A percentile compares a stretch with the other conserved stretches of the same genome.
These are phyloP conservation scores for Sebastes fasciatus DNA, from an alignment of 2,113 vertebrate species.

Conservation along the genomic window DNA sequence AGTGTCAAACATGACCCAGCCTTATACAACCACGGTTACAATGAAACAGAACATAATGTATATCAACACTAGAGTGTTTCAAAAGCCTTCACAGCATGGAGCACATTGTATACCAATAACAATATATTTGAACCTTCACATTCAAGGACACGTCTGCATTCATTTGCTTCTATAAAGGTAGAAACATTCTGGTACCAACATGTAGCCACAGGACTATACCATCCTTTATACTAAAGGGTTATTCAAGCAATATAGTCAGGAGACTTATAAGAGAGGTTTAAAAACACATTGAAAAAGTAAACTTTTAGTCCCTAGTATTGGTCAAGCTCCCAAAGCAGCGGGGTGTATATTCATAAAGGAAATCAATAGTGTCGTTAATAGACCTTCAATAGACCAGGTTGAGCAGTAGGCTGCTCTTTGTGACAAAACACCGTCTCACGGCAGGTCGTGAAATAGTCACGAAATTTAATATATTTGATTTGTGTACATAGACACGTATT, in stretches of 20 bases:
- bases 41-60: neutral
- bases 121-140: neutral
- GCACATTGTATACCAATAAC: neutral
- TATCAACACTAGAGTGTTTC: neutral
- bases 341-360: neutral
- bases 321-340: too few species aligned
- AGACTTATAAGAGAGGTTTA: too few species aligned
- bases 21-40: neutral
- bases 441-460: too few species aligned
- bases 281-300: too few species aligned
- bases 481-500: too few species aligned
- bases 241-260: neutral
- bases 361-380: neutral
- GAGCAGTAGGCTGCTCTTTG: neutral
- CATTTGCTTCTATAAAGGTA: neutral
- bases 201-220: neutral
- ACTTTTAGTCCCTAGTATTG: neutral
- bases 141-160: neutral
- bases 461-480: too few species aligned
- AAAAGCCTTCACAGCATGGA: neutral
- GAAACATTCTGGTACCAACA: neutral
- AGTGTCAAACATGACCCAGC: neutral
- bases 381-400: neutral
- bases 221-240: neutral
- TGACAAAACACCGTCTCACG: neutral